These are phyloP conservation scores for Arion vulgaris DNA, from an alignment of 1,140 invertebrate genomes.

Conservation along the genomic window DNA sequence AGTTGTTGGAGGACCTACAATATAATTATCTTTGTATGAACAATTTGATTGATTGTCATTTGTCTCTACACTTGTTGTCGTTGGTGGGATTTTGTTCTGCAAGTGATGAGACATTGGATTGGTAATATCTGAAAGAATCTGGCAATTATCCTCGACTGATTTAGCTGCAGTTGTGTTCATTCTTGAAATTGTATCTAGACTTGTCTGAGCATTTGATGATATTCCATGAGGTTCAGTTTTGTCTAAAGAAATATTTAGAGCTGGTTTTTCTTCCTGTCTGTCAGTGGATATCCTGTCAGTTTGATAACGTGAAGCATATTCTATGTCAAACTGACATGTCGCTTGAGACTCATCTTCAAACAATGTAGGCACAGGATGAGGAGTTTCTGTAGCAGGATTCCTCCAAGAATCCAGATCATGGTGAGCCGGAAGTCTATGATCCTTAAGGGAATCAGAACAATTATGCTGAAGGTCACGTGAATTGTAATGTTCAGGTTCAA, in stretches of 20 bases:
- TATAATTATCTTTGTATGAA: neutral
- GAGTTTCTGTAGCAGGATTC: neutral
- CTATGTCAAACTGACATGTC: neutral
- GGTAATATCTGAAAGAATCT: neutral
- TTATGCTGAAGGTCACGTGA: neutral
- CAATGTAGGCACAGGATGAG: neutral
- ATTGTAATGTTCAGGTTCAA: neutral
- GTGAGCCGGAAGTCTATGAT: neutral
- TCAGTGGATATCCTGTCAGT: too few relatives aligned
- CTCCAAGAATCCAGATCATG: neutral
- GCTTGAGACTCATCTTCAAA: neutral
- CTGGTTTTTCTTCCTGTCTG: too few relatives aligned
- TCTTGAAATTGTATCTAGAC: too few relatives aligned
- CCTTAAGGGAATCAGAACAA: neutral
- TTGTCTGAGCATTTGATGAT: too few relatives aligned
- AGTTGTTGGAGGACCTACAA: neutral
- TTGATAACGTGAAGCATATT: neutral
- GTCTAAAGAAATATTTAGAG: too few relatives aligned
- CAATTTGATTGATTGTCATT: too few relatives aligned
- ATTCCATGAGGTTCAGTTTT: too few relatives aligned
- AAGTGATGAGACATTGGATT: neutral
- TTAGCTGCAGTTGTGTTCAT: neutral
- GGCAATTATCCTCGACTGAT: neutral
- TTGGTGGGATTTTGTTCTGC: neutral
- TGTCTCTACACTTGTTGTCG: too few relatives aligned